phyloP scores from a whole-genome alignment of 2,113 vertebrate species.

The Climacteris rufus region DNA sequence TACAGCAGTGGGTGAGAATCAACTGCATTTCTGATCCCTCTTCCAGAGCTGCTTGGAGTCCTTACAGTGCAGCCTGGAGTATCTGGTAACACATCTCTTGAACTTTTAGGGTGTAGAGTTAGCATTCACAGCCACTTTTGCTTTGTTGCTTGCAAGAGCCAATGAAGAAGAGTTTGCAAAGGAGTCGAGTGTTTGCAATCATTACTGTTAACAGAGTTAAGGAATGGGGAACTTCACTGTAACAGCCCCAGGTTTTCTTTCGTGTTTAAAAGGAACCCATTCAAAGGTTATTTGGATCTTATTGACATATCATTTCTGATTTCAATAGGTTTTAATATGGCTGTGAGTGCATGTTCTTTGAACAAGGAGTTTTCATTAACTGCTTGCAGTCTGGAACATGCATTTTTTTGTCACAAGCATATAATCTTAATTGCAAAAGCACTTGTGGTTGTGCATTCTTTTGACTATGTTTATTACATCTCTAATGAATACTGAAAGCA shows the following conservation, averaged over 20 bases:
- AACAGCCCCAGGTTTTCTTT: not conserved
- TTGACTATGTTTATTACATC: not conserved
- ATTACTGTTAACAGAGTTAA: not conserved
- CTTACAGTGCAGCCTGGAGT: not conserved
- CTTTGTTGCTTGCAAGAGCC: not conserved
- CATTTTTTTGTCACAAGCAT: not conserved
- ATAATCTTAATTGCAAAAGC: not conserved
- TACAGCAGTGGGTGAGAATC: constrained; percentile 41
- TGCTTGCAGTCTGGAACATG: not conserved
- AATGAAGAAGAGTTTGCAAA: not conserved
- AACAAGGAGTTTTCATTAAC: not conserved
- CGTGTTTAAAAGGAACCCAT: not conserved
- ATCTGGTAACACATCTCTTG: not conserved
- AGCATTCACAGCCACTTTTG: not conserved
- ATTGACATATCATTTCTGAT: not conserved
- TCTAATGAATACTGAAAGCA: not conserved
- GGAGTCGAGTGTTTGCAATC: not conserved
- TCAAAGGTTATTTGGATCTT: not conserved
- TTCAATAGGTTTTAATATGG: not conserved
- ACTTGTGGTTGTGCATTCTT: not conserved
- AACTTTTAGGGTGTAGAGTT: not conserved
- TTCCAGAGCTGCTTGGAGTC: not conserved
- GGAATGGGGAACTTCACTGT: not conserved
- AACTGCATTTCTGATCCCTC: not conserved
- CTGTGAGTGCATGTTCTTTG: not conserved